Base-by-base conservation (phyloP, 2,797 vertebrate species). In the Yasuhikotakia modesta region DNA sequence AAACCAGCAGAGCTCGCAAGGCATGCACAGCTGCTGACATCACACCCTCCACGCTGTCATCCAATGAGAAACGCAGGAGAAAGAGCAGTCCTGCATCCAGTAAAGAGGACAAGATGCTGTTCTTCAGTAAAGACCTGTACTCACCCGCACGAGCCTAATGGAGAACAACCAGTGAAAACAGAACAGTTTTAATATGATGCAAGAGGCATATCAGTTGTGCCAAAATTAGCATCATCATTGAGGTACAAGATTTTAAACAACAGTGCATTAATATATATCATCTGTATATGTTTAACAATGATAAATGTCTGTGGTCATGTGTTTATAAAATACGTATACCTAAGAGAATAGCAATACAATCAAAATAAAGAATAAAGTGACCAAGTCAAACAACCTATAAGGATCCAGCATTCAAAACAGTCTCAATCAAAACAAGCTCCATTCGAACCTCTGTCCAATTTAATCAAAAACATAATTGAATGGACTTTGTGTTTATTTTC, bases 61-160 rank as follows among this genome's bases (percentile, higher is more conserved):
- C 98, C 91, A 99, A 83, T 0, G 96, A 95, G 86, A 96, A 98
- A 77, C 98, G 96, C 53, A 99, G 90, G 78, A 99, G 87, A 90
- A 99, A 99, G 60, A 99, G 91, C 84, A 99, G 94, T 7, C 98
- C 97, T 1, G 97, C 96, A 21, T 99, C 98, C 14, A 99, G 92
- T 71, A 99, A 91, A 24, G 95, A 93, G 30, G 86, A 87, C 71
- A 92, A 78, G 76, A 99, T 27, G 0, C 92, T 96, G 83, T 94
- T 94, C 74, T 90, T 94, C 71, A 99, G 83, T 0, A 66, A 87
- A 0, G 92, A 89, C 19, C 73, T 73, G 86, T 95, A 98, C 74
- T 93, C 93, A 0, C 96, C 96, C 64, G 91, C 89, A 73, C 85
- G 92, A 0, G 96, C 96, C 98, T 99, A 80, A 19, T 55, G 13